Percentiles rank a stretch among this genome's conserved stretches.
These are phyloP conservation scores for Lophotis ruficrista DNA, from an alignment of 2,113 vertebrate species.

Conservation along the genomic window DNA sequence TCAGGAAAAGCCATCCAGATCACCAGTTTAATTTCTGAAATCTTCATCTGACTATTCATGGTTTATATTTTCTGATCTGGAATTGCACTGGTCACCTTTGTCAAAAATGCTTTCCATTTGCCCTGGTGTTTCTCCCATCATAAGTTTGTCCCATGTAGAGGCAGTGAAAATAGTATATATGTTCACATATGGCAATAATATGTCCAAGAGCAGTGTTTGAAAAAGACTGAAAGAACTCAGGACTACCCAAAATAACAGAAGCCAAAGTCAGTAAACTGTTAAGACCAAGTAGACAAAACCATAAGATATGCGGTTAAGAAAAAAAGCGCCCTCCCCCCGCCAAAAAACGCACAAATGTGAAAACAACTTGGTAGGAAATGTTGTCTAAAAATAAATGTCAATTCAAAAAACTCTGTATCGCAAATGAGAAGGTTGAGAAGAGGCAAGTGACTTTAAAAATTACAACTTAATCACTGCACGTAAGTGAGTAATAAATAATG, in stretches of 20 bases:
- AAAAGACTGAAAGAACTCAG: not conserved
- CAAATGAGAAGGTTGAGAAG: not conserved
- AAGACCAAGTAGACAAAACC: not conserved
- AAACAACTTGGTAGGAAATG: not conserved
- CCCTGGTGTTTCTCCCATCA: not conserved
- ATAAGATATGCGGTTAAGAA: not conserved
- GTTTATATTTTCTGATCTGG: not conserved
- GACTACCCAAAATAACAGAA: not conserved
- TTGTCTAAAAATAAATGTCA: not conserved
- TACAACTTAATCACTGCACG: not conserved
- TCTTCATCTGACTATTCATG: not conserved
- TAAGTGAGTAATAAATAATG: slow-evolving; percentile 38
- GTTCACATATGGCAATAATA: not conserved
- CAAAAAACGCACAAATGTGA: not conserved
- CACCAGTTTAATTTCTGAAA: not conserved
- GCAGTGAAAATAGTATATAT: not conserved
- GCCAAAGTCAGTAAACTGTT: not conserved
- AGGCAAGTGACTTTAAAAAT: not conserved
- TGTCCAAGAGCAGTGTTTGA: not conserved
- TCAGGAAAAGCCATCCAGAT: not conserved
- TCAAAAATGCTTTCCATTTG: not conserved
- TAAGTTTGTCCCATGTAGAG: not conserved
- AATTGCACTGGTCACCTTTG: not conserved
- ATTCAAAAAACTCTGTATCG: not conserved
- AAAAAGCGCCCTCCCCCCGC: too few relatives aligned